Evolutionary conservation across 2,888 invertebrate species (phyloP), one percentile per base, ranked within the genome.

Genomic region (Polia nebulosa): DNA sequence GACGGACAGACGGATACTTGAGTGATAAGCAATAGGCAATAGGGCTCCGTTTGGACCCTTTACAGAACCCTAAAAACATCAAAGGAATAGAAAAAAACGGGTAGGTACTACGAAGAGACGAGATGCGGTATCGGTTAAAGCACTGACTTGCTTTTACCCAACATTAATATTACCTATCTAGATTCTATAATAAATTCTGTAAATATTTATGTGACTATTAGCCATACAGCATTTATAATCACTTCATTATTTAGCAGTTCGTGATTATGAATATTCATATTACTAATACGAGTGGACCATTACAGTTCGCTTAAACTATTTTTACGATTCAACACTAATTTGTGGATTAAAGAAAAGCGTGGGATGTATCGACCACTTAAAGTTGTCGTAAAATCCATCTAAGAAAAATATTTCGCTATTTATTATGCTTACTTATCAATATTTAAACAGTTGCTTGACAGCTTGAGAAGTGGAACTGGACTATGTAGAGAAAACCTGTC

Each of bases 261-360:
- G 47, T 66, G 53, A 15, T 39, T 20, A 75, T 75, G 49, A 77
- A 75, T 75, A 75, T 72, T 77, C 60, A 75, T 71, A 32, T 4
- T 36, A 64, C 15, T 76, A 45, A 56, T 56, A 51, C 20, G 13
- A 11, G 9, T 29, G 56, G 17, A 36, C 53, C 57, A 61, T 58
- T 53, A 39, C 47, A 36, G 3, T 44, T 45, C 9, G 36, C 39
- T 49, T 20, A 51, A 76, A 60, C 57, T 20, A 49, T 52, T 25
- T 66, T 58, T 36, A 62, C 32, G 44, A 58, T n/a, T 55, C 2
- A 41, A 47, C 41, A 17, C 58, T 55, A 63, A 74, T 70, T 70
- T 49, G 15, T 27, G 39, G 3, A 17, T n/a, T 55, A 27, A 63
- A 55, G 32, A 45, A 74, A 70, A 58, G 20, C 63, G 32, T 58